A percentile compares a stretch with the other conserved stretches of the same genome.
Evolutionary conservation across 2,888 invertebrate species (phyloP).

Genomic region (Metopia argyrocephala): DNA sequence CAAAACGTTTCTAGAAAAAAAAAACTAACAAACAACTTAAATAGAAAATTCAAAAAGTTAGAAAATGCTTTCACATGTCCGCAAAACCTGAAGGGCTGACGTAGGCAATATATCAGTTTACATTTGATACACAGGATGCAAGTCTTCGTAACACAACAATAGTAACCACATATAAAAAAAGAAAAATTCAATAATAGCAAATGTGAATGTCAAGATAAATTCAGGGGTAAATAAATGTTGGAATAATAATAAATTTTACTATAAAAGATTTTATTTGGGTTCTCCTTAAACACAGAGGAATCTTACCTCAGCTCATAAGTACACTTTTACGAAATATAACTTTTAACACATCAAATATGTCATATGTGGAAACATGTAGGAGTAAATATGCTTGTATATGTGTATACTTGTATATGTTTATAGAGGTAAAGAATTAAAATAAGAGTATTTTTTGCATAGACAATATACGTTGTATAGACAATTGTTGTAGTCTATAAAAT

Average conservation of each 20-base stretch:
- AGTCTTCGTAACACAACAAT: conserved; percentile 20
- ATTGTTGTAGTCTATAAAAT: too few species aligned
- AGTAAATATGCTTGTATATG: neutral
- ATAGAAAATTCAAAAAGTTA: neutral
- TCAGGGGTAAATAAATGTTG: neutral
- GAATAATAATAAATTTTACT: neutral
- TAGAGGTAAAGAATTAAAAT: neutral
- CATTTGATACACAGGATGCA: conserved; percentile 32
- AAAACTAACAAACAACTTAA: neutral
- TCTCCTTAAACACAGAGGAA: neutral
- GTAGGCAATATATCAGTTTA: conserved; percentile 37
- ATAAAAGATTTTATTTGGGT: conserved; percentile 1
- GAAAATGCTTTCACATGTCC: conserved; percentile 26
- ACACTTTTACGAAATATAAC: neutral
- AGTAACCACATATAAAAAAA: conserved; percentile 1
- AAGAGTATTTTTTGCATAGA: neutral
- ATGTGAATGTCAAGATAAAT: neutral
- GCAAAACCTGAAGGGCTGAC: conserved; percentile 39
- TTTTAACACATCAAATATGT: neutral
- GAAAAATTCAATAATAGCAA: too few species aligned
- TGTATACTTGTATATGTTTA: neutral
- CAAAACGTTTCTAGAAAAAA: neutral
- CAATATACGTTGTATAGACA: too few species aligned
- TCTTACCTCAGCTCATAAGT: too few species aligned
- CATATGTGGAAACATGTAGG: neutral